Conservation (phyloP, 2,797 vertebrate genomes). For the Sorex maritimensis region DNA sequence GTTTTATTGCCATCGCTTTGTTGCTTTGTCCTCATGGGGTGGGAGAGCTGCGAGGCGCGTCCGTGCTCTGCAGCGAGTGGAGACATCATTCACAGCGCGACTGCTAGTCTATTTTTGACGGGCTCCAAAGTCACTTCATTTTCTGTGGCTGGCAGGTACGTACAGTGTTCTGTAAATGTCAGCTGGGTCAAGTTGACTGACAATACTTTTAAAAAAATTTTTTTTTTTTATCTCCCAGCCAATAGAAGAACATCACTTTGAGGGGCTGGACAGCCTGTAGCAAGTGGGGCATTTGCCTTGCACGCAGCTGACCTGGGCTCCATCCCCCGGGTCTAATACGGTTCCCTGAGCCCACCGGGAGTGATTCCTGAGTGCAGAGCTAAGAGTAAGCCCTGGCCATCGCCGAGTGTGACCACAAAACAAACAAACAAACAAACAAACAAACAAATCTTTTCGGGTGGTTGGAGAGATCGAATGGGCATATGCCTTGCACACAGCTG, state of each 20-base stretch:
- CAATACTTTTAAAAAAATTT: not conserved
- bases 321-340: no score
- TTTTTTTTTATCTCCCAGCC: not conserved
- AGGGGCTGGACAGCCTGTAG: no score
- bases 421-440: no score
- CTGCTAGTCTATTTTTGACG: not conserved
- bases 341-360: no score
- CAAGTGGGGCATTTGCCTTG: no score
- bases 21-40: not conserved
- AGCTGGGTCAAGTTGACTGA: not conserved
- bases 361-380: no score
- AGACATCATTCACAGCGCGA: conserved; percentile 12
- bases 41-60: not conserved
- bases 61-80: not conserved
- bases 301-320: no score
- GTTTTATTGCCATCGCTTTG: not conserved
- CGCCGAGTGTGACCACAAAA: no score
- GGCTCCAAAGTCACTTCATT: not conserved
- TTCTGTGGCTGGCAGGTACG: not conserved
- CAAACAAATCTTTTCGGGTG: no score
- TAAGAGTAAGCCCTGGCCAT: no score
- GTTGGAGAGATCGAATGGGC: no score
- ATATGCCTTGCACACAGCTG: no score
- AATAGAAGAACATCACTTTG: not conserved
- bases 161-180: not conserved